A percentile compares a stretch with the other conserved stretches of the same genome.
These are phyloP conservation scores for Cephalotes varians DNA, from an alignment of 2,888 invertebrate species.

Conservation along the genomic window DNA sequence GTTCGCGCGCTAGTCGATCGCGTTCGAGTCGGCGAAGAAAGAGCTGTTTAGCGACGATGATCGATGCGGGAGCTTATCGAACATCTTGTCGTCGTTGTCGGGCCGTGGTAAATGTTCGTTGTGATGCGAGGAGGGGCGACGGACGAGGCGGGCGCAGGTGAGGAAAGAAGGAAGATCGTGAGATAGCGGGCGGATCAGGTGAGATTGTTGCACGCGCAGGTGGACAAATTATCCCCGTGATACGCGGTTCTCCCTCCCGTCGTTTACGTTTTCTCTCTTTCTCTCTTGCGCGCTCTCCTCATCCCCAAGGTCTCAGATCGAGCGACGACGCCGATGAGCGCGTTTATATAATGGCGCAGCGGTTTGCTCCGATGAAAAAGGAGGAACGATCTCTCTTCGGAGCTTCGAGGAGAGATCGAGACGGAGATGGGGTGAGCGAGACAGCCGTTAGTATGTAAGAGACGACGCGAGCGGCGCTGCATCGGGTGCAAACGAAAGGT, in stretches of 20 bases:
- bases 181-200: constrained; percentile 67
- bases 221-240: constrained; percentile 72
- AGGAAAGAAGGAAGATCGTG: constrained; percentile 59
- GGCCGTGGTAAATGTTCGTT: constrained; percentile 13
- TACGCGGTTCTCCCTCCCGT: constrained; percentile 35
- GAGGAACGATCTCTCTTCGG: constrained; percentile 26
- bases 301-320: constrained; percentile 69
- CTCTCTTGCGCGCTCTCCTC: constrained; percentile 32
- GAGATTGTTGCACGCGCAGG: constrained; percentile 76
- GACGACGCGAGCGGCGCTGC: constrained; percentile 29
- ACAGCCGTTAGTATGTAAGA: background rate
- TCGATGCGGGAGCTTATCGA: constrained; percentile 79
- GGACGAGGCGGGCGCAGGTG: constrained; percentile 16
- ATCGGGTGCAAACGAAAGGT: constrained; percentile 57
- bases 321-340: constrained; percentile 54
- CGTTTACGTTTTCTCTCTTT: constrained; percentile 51
- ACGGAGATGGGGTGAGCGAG: constrained; percentile 8
- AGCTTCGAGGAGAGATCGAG: constrained; percentile 13
- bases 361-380: constrained; percentile 46
- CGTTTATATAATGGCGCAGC: constrained; percentile 65
- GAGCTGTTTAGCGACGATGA: constrained; percentile 78
- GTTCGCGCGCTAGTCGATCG: background rate
- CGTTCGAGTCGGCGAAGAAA: constrained; percentile 55
- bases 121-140: constrained; percentile 27
- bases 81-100: constrained; percentile 74